Evolutionary conservation across 92 coral and sea anemone species (phyloP).

Genomic region (Palythoa caribaeorum): DNA sequence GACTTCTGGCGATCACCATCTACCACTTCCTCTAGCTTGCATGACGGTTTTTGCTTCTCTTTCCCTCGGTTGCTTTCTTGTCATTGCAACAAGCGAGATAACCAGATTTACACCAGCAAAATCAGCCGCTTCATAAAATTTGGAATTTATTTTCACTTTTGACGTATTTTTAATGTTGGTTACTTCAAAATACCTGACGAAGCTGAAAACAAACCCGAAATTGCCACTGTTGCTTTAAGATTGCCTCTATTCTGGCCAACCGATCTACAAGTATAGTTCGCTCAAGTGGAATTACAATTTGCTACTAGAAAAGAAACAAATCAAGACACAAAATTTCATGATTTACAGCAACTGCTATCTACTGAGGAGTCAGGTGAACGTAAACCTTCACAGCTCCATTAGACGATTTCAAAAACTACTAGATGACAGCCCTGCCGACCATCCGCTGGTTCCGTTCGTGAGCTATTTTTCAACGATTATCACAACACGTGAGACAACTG

Average conservation of each 20-base stretch:
- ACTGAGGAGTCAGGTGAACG: not conserved
- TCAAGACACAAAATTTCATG: not conserved
- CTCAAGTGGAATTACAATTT: not conserved
- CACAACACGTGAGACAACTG: not conserved
- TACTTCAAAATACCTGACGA: too few relatives aligned
- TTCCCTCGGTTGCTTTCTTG: too few relatives aligned
- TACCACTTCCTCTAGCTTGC: too few relatives aligned
- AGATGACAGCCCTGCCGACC: not conserved
- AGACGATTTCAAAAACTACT: not conserved
- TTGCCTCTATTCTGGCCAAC: not conserved
- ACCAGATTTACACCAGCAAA: too few relatives aligned
- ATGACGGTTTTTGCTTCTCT: too few relatives aligned
- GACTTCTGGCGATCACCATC: too few relatives aligned
- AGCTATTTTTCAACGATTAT: not conserved
- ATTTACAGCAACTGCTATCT: too few relatives aligned
- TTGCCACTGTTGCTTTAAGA: not conserved
- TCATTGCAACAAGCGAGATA: too few relatives aligned
- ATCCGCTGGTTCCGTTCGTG: not conserved
- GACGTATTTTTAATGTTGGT: too few relatives aligned
- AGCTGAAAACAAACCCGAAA: not conserved
- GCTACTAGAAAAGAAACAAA: not conserved
- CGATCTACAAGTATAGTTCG: not conserved
- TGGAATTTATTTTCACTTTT: too few relatives aligned
- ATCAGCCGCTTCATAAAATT: too few relatives aligned
- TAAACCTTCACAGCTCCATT: not conserved